Conservation (phyloP, 2,888 invertebrate genomes). For the Tetragonula carbonaria region DNA sequence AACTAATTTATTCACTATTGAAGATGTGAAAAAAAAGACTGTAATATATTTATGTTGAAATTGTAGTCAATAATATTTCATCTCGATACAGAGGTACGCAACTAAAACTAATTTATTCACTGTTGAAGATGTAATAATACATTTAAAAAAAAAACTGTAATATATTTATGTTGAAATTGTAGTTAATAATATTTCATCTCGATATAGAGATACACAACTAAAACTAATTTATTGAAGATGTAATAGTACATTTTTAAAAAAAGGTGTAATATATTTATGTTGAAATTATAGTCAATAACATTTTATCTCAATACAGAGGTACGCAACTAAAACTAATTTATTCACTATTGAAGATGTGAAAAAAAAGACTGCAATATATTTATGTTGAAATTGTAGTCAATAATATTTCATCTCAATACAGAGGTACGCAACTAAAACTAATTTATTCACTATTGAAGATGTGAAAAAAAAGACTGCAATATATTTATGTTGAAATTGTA, state of each 20-base stretch:
- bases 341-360: no score
- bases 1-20: no score
- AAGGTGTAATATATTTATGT: no score
- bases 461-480: neutral
- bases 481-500: neutral
- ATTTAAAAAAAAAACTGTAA: neutral
- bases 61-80: neutral
- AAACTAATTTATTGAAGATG: neutral
- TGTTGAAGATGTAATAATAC: no score
- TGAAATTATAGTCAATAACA: no score
- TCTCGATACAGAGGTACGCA: neutral
- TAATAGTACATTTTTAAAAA: no score
- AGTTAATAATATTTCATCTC: neutral
- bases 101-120: no score
- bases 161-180: neutral
- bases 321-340: no score
- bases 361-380: neutral
- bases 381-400: neutral
- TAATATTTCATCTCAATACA: neutral
- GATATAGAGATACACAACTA: neutral
- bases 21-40: no score
- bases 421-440: no score
- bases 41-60: neutral
- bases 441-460: no score
- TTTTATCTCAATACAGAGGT: no score